Conservation (phyloP, 2,888 invertebrate genomes). For the Physocephala rufipes region DNA sequence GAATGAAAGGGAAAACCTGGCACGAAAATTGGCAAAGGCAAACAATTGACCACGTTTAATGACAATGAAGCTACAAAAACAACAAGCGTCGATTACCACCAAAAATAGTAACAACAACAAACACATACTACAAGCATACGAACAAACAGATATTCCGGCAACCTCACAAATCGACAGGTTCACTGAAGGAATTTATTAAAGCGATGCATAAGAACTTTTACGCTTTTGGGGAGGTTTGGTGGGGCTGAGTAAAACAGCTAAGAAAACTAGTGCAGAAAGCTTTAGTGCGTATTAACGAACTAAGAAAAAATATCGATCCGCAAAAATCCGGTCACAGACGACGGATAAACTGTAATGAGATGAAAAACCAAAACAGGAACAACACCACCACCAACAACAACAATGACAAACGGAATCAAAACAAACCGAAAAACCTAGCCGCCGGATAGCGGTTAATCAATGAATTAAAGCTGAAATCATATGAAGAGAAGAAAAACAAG, state of each 20-base stretch:
- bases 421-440: neutral
- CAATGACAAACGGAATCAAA: conserved; percentile 18
- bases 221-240: neutral
- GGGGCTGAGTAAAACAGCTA: conserved; percentile 11
- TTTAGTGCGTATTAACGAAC: conserved; percentile 42
- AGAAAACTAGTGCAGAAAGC: conserved; percentile 31
- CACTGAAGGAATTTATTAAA: conserved; percentile 21
- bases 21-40: conserved; percentile 14
- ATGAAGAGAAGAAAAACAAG: neutral
- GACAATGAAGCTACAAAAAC: conserved; percentile 15
- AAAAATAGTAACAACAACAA: conserved; percentile 12
- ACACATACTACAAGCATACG: conserved; percentile 5
- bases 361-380: conserved; percentile 36
- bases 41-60: conserved; percentile 5
- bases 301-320: conserved; percentile 44
- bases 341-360: conserved; percentile 38
- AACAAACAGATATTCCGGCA: conserved; percentile 15
- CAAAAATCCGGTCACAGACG: conserved; percentile 41
- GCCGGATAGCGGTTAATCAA: conserved; percentile 56
- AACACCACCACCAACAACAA: conserved; percentile 40
- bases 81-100: neutral
- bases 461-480: conserved; percentile 58
- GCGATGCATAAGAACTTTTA: neutral
- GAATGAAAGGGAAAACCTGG: conserved; percentile 7
- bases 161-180: conserved; percentile 4